Evolutionary conservation across 2,888 invertebrate genomes (phyloP), one percentile per base, ranked within the genome.

Genomic region (Thymelicus sylvestris): DNA sequence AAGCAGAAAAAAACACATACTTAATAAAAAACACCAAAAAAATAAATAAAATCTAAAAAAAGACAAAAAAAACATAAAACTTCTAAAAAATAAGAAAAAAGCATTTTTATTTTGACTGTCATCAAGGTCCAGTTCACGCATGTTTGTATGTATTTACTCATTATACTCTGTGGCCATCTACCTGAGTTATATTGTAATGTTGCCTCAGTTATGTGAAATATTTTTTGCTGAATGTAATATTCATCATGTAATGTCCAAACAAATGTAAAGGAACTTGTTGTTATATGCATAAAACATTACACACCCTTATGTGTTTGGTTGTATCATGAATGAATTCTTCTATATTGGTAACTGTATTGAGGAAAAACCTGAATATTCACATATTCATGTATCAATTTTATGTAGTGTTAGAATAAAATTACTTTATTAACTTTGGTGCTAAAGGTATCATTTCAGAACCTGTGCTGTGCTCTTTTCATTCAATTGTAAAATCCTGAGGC

Each of bases 11-110:
- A 80, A 80, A 77, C 80, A 74, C 80, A 81, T 79, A 19, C 19
- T 19, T 19, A 80, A 66, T 67, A 72, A 75, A 80, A 80, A 81
- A 79, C 72, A 71, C 61, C 69, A 79, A 77, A 78, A 74, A 78
- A 61, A 71, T 38, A 66, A 67, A 74, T 73, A 74, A 75, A 68
- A 73, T 69, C 61, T 72, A 74, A 73, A 74, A 72, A 66, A 66
- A 74, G 63, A 31, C 31, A 31, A 75, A 71, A 74, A 79, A 81
- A 85, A 84, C 72, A 78, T 81, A 89, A 87, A 87, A 86, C 84
- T 75, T 73, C 72, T 73, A 76, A 78, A 80, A 76, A 78, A 73
- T 80, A 71, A 73, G 73, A 77, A 75, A 73, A 74, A 75, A 74
- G 66, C 70, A 75, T 74, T 74, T 74, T 75, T 78, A 77, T 74